Evolutionary conservation across 64 coral and sea anemone species (phyloP), one percentile per base, ranked within the genome.

Genomic region (Montipora foliosa): DNA sequence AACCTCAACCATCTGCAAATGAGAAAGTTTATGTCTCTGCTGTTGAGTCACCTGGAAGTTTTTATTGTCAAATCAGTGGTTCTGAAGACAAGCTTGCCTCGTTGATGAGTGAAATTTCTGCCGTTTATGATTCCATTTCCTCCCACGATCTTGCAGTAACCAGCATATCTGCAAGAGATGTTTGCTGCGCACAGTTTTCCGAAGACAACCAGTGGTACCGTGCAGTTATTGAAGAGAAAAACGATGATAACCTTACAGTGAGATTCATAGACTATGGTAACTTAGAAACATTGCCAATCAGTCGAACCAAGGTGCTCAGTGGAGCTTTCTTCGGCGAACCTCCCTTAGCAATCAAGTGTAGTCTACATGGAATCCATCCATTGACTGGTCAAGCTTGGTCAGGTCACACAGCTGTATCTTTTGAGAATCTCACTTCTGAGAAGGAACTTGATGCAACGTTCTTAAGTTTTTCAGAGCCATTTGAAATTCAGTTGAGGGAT

Each of bases 231-330:
- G 89, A 92, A 61, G 61, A 89, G 1, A 58, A 85, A 7, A 85
- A 21, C 9, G 7, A 69, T 15, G 20, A 71, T 67, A 87, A 37
- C 6, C 76, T 60, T 8, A 92, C 93, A 44, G 78, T 79, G 3
- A 81, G 96, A 16, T 98, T 98, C 60, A 84, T 98, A 89, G 96
- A 98, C 89, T 98, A 98, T 80, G 96, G 96, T 17, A 98, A 98
- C 62, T 45, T 64, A 21, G 96, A 98, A 64, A 95, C 51, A 48
- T 72, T 90, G 37, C 60, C 20, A 19, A 51, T 92, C 3, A 59
- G 67, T 55, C 55, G 73, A 44, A 70, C 83, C 2, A 95, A 91
- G 73, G 59, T 53, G 46, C 79, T 98, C 22, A 49, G 69, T 53
- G 79, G 92, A 15, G 77, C 76, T 13, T 92, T 92, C 45, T 59